Conservation (phyloP, 2,888 invertebrate genomes). For the Thera obeliscata region DNA sequence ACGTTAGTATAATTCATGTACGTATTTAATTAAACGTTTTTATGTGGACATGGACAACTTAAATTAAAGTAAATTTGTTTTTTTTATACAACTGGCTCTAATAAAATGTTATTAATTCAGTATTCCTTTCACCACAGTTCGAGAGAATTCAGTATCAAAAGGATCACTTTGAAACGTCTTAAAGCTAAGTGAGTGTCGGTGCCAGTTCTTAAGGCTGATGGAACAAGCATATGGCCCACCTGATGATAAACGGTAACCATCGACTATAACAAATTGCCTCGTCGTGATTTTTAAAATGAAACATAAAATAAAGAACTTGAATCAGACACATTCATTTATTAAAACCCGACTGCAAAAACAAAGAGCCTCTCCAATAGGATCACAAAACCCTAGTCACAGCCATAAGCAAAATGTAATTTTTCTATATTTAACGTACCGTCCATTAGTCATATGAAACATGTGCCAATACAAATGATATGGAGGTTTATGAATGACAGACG, state of each 20-base stretch:
- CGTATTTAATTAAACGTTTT: conserved; percentile 38
- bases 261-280: too few species aligned
- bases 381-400: conserved; percentile 50
- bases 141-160: too few species aligned
- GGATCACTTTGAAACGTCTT: too few species aligned
- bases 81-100: too few species aligned
- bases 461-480: conserved; percentile 84
- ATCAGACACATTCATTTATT: conserved; percentile 7
- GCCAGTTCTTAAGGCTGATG: too few species aligned
- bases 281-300: too few species aligned
- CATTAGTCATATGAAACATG: conserved; percentile 84
- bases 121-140: too few species aligned
- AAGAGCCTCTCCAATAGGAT: conserved; percentile 9
- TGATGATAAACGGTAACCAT: too few species aligned
- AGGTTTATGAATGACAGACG: conserved; percentile 83
- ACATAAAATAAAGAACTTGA: neutral
- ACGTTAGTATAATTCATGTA: conserved; percentile 30
- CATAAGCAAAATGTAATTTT: conserved; percentile 62
- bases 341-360: conserved; percentile 7
- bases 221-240: too few species aligned
- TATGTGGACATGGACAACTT: conserved; percentile 19
- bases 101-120: too few species aligned
- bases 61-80: conserved; percentile 2
- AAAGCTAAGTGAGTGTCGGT: too few species aligned
- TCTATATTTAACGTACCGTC: conserved; percentile 75